These are phyloP conservation scores for Danionella dracula DNA, from an alignment of 2,797 vertebrate genomes.

Conservation along the genomic window DNA sequence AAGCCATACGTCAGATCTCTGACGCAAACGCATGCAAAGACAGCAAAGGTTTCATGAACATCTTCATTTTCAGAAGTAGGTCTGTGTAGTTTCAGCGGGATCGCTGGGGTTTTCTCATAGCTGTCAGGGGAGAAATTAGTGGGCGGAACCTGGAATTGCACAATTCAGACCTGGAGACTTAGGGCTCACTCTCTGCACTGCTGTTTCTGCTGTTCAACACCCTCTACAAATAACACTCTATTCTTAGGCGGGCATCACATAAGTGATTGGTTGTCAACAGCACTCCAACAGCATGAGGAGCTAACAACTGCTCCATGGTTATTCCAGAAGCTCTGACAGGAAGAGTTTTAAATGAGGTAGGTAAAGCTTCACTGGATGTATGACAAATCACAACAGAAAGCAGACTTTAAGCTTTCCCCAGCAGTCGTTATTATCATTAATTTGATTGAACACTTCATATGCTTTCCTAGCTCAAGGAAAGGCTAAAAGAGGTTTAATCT, in stretches of 20 bases:
- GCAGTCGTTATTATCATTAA: neutral
- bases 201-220: constrained; percentile 27
- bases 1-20: constrained; percentile 5
- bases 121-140: constrained; percentile 39
- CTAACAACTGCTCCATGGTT: constrained; percentile 6
- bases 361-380: neutral
- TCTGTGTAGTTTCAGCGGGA: neutral
- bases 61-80: constrained; percentile 9
- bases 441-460: constrained; percentile 2
- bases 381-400: neutral
- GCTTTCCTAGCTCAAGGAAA: neutral
- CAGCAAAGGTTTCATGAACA: neutral
- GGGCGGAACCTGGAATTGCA: constrained; percentile 27
- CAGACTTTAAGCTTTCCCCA: neutral
- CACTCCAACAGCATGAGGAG: constrained; percentile 10
- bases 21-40: neutral
- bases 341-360: constrained; percentile 10
- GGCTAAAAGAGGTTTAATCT: neutral
- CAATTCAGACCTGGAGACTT: constrained; percentile 38
- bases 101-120: constrained; percentile 24
- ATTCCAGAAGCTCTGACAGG: neutral
- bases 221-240: constrained; percentile 28
- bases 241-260: constrained; percentile 30
- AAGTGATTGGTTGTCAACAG: constrained; percentile 29
- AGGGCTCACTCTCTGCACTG: constrained; percentile 15